A percentile compares a stretch with the other conserved stretches of the same genome.
These are phyloP conservation scores for Gasteruption jaculator DNA, from an alignment of 2,888 invertebrate genomes.

Conservation along the genomic window DNA sequence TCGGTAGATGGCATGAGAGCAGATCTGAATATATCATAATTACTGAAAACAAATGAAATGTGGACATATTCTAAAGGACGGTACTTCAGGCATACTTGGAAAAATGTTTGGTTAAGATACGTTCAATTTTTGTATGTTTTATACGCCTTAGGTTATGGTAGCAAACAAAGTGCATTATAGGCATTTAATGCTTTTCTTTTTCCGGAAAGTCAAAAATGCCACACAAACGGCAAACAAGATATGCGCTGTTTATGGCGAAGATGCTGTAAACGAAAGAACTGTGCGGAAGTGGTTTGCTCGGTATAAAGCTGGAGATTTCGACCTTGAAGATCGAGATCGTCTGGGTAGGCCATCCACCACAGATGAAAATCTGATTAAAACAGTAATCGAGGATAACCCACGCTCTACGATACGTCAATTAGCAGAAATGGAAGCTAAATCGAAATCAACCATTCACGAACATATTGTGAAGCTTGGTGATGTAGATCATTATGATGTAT, in stretches of 20 bases:
- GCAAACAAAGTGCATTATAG: conserved; percentile 17
- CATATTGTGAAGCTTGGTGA: conserved; percentile 9
- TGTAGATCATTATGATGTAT: conserved; percentile 12
- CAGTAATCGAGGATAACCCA: conserved; percentile 12
- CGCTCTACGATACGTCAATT: conserved; percentile 13
- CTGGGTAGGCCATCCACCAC: conserved; percentile 4
- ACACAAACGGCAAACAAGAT: conserved; percentile 16
- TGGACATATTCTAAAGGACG: conserved; percentile 12
- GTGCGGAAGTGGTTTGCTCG: conserved; percentile 13
- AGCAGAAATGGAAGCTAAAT: conserved; percentile 5
- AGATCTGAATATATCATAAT: too few relatives aligned
- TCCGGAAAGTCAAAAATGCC: conserved; percentile 16
- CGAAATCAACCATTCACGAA: conserved; percentile 1
- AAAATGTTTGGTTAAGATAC: conserved; percentile 5
- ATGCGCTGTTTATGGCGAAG: conserved; percentile 17
- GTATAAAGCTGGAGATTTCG: conserved; percentile 14
- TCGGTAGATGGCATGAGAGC: too few relatives aligned
- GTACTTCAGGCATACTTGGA: conserved; percentile 13
- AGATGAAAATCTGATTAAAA: conserved; percentile 12
- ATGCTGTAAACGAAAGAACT: conserved; percentile 13
- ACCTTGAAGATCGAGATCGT: conserved; percentile 14
- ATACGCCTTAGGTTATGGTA: conserved; percentile 13
- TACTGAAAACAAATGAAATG: too few relatives aligned
- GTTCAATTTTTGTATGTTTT: conserved; percentile 16
- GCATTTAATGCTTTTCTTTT: conserved; percentile 18